Base-by-base conservation (phyloP, 2,797 vertebrate genomes). In the Strix occidentalis region DNA sequence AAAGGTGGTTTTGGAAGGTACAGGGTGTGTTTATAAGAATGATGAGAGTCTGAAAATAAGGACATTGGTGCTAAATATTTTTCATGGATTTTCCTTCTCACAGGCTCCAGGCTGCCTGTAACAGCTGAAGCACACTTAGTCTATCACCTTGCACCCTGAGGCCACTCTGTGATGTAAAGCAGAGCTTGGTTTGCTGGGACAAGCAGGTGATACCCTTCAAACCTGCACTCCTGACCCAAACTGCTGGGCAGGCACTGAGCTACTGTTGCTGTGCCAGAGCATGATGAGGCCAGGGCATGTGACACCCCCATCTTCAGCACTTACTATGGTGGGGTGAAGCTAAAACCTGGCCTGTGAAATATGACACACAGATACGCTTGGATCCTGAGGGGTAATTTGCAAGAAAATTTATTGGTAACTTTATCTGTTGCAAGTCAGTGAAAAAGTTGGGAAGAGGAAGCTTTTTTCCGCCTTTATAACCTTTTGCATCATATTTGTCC, bases 131-230 rank as follows among this genome's bases (percentile, higher is more conserved):
- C 26, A 70, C 26, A 9, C 14, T 19, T 10, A 20, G 23, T 13
- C 25, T 8, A 8, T 41, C 1, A 0, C 57, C 39, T 46, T n/a
- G 6, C 37, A 39, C 12, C 15, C 9, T 1, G 35, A 54, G 48
- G 16, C 24, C 26, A 3, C 39, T 33, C 80, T 10, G 37, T 37
- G 46, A 9, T 48, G 24, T 31, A 53, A 50, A 56, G 39, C 26
- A 68, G 66, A 83, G 15, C 16, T 61, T 8, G 33, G 8, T 66
- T 68, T 81, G 26, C 74, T 61, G 65, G 21, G 26, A 25, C 6
- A 35, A 77, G 29, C 43, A 51, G 48, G 35, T 81, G 35, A 39
- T 10, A 18, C 11, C 33, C 39, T 66, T 89, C 24, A 7, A 11
- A 64, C 14, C 28, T 35, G 6, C 0, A 0, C 13, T 91, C 14